Evolutionary conservation across 2,797 vertebrate genomes (phyloP).

Genomic region (Pangasius macronema): DNA sequence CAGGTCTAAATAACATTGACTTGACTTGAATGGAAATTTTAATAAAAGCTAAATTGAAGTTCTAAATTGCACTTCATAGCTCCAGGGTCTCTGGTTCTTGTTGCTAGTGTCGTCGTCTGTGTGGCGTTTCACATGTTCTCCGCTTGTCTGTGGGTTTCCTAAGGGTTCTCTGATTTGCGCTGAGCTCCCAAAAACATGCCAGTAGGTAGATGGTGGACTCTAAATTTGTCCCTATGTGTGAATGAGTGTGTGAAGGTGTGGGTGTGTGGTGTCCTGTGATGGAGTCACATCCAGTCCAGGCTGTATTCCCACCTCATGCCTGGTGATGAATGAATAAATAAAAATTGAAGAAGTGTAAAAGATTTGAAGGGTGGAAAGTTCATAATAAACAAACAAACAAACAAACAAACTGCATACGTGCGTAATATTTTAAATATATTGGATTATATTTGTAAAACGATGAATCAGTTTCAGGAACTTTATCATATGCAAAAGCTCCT

Average conservation of each 20-base stretch:
- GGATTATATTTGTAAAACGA: neutral
- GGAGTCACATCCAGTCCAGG: neutral
- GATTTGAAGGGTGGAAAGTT: neutral
- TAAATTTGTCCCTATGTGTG: neutral
- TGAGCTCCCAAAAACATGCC: neutral
- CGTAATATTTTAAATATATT: neutral
- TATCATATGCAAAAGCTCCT: neutral
- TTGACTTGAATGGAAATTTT: neutral
- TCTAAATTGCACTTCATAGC: neutral
- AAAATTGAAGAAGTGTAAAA: neutral
- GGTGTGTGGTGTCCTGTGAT: neutral
- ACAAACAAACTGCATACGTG: neutral
- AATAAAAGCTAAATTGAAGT: neutral
- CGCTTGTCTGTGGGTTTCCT: neutral
- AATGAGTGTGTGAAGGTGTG: neutral
- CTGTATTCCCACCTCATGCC: neutral
- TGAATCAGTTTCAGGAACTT: neutral
- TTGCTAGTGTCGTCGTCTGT: neutral
- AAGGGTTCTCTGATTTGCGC: neutral
- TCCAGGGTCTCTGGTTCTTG: neutral
- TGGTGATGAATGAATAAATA: neutral
- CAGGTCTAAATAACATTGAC: neutral
- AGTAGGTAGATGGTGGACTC: neutral
- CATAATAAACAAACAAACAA: neutral
- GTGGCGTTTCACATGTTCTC: neutral